These are phyloP conservation scores for Sinopyrophorus schimmeli DNA, from an alignment of 2,888 invertebrate genomes.

Conservation along the genomic window DNA sequence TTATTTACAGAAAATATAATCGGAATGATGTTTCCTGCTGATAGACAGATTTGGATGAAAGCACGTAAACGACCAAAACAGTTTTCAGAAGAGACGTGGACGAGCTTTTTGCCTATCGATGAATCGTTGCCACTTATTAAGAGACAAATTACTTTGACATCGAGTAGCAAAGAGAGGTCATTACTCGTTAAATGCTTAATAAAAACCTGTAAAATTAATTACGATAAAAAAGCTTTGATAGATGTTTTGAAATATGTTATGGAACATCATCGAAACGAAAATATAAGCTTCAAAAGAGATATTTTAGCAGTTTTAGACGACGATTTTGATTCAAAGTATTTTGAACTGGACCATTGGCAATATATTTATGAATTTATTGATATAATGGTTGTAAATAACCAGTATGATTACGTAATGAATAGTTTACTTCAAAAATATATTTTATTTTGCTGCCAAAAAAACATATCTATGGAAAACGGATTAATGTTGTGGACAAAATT, in stretches of 20 bases:
- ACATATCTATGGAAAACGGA: background rate
- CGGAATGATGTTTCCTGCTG: slow-evolving; percentile 8
- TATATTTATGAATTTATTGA: background rate
- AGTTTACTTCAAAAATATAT: background rate
- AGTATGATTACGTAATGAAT: background rate
- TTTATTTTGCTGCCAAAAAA: background rate
- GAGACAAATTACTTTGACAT: slow-evolving; percentile 5
- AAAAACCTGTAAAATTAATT: slow-evolving; percentile 15
- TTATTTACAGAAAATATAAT: slow-evolving; percentile 1
- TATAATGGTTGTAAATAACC: background rate
- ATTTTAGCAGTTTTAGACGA: background rate
- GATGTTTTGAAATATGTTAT: slow-evolving; percentile 6
- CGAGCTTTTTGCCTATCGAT: slow-evolving; percentile 5
- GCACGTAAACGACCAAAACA: background rate
- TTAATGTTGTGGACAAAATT: background rate
- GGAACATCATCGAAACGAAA: background rate
- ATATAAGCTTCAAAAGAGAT: no score
- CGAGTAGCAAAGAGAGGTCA: background rate
- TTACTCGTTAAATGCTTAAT: slow-evolving; percentile 8
- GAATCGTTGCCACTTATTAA: slow-evolving; percentile 14
- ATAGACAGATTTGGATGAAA: slow-evolving; percentile 7
- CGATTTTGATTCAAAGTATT: background rate
- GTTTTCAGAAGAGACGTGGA: slow-evolving; percentile 5
- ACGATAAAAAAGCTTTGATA: slow-evolving; percentile 6
- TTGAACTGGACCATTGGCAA: background rate